phyloP scores from a whole-genome alignment of 2,888 invertebrate species.

The Lithophane leautieri region DNA sequence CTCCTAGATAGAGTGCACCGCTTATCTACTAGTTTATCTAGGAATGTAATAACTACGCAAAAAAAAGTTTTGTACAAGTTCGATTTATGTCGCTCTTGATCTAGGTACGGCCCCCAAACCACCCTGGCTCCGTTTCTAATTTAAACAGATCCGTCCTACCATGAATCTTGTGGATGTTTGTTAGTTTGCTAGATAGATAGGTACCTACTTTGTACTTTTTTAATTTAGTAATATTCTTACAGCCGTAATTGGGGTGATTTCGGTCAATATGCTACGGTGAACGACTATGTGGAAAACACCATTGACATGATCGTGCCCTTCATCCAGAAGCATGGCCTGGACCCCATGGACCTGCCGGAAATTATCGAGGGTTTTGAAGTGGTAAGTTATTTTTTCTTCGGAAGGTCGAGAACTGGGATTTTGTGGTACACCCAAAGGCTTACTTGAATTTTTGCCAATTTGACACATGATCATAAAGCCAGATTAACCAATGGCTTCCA shows the following conservation, averaged over 20 bases:
- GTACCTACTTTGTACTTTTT: neutral
- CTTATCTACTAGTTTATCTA: neutral
- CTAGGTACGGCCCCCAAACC: too few species aligned
- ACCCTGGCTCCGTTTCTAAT: neutral
- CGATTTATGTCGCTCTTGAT: too few species aligned
- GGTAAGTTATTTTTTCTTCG: constrained; percentile 72
- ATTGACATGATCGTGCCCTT: constrained; percentile 82
- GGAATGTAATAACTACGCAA: too few species aligned
- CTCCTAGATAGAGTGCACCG: neutral
- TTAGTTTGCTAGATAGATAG: neutral
- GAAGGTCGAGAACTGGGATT: neutral
- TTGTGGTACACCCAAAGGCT: neutral
- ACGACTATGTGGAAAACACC: constrained; percentile 87
- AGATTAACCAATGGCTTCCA: neutral
- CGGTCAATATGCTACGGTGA: constrained; percentile 80
- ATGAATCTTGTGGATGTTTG: neutral
- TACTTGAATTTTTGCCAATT: neutral
- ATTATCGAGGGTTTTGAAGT: constrained; percentile 86
- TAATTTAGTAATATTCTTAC: constrained; percentile 27
- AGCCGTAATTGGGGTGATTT: constrained; percentile 79
- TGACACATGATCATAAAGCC: neutral
- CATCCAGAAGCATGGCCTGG: constrained; percentile 83
- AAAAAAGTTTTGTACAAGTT: neutral
- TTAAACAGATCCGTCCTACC: neutral
- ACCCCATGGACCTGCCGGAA: constrained; percentile 87